A percentile compares a stretch with the other conserved stretches of the same genome.
phyloP scores from a whole-genome alignment of 2,113 vertebrate species.

The Sinocyclocheilus anophthalmus region DNA sequence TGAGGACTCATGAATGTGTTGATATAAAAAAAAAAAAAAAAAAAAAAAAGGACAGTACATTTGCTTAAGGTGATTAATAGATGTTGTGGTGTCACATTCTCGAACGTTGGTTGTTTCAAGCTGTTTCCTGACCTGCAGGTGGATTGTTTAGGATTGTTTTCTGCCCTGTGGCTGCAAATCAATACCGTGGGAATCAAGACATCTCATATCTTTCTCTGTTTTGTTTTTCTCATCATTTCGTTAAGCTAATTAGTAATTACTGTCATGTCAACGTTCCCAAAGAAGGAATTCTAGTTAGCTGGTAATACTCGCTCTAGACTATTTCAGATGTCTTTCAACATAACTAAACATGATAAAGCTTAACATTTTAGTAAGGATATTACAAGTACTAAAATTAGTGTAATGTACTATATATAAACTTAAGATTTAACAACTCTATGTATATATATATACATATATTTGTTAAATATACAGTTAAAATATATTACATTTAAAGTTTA shows the following conservation, averaged over 20 bases:
- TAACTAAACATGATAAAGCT: not conserved
- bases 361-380: not conserved
- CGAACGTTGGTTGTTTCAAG: not conserved
- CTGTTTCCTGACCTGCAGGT: not conserved
- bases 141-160: not conserved
- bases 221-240: not conserved
- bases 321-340: not conserved
- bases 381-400: not conserved
- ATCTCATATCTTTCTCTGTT: not conserved
- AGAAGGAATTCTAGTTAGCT: not conserved
- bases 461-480: too few species aligned
- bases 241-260: not conserved
- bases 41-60: not conserved
- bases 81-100: not conserved
- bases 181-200: slow-evolving; percentile 23
- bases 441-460: too few species aligned
- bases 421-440: too few species aligned
- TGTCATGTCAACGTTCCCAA: not conserved
- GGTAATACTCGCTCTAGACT: not conserved
- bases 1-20: not conserved
- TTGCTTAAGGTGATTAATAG: not conserved
- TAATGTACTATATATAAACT: too few species aligned
- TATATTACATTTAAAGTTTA: too few species aligned
- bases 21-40: too few species aligned
- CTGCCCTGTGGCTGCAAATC: slow-evolving; percentile 3